Conservation (phyloP, 2,113 vertebrate genomes). For the Corvus hawaiiensis region DNA sequence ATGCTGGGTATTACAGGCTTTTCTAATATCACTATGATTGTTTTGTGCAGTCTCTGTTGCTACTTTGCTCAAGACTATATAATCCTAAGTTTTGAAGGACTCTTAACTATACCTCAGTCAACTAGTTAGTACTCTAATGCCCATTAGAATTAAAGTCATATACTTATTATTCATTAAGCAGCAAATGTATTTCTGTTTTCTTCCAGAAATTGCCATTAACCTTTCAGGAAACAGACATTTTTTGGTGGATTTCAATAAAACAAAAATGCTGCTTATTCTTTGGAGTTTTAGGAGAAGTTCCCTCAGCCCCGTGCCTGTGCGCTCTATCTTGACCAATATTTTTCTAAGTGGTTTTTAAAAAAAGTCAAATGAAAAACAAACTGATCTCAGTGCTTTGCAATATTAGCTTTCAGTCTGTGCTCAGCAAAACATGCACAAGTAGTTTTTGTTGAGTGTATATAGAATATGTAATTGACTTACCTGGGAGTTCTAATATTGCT, state of each 20-base stretch:
- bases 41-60: conserved; percentile 55
- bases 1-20: conserved; percentile 49
- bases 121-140: conserved; percentile 54
- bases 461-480: conserved; percentile 21
- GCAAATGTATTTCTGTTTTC: conserved; percentile 50
- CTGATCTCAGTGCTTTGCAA: conserved; percentile 16
- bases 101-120: conserved; percentile 71
- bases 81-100: conserved; percentile 68
- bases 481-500: conserved; percentile 47
- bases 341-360: background rate
- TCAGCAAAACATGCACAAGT: conserved; percentile 39
- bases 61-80: conserved; percentile 51
- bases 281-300: background rate
- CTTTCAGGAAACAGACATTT: conserved; percentile 30
- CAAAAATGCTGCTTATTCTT: background rate
- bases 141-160: conserved; percentile 31
- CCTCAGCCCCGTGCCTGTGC: conserved; percentile 12
- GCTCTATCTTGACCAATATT: conserved; percentile 25
- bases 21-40: conserved; percentile 51
- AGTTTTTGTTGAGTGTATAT: conserved; percentile 23
- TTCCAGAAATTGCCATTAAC: conserved; percentile 53
- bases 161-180: conserved; percentile 20
- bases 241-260: conserved; percentile 40
- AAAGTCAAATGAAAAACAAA: background rate
- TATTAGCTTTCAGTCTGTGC: conserved; percentile 31